These are phyloP conservation scores for Lissonota sp. DNA, from an alignment of 2,888 invertebrate genomes.

Conservation along the genomic window DNA sequence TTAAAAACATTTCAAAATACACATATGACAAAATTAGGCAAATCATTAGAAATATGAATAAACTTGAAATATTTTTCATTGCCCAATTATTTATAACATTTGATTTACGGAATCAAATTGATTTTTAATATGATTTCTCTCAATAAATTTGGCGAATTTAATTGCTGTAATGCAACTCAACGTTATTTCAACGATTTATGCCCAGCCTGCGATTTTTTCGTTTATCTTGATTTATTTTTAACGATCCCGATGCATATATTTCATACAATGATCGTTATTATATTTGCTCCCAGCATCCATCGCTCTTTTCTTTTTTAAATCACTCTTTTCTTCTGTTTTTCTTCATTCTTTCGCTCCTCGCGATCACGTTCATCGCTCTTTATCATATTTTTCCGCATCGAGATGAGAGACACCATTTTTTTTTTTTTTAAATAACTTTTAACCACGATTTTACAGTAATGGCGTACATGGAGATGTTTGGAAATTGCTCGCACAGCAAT, in stretches of 20 bases:
- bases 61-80: too few species aligned
- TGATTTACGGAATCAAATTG: too few species aligned
- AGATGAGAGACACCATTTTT: not conserved
- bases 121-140: too few species aligned
- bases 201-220: not conserved
- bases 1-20: too few species aligned
- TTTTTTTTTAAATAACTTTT: conserved; percentile 40
- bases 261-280: conserved; percentile 50
- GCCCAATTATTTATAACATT: too few species aligned
- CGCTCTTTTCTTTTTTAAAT: conserved; percentile 43
- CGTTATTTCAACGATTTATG: not conserved
- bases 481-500: conserved; percentile 93
- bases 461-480: conserved; percentile 98
- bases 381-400: conserved; percentile 2
- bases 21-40: too few species aligned
- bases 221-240: conserved; percentile 28
- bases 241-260: conserved; percentile 14
- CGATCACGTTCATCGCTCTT: conserved; percentile 3
- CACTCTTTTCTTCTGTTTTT: conserved; percentile 16
- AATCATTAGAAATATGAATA: too few species aligned
- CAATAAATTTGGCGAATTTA: not conserved
- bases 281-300: conserved; percentile 58
- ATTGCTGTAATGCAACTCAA: not conserved
- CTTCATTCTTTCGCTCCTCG: conserved; percentile 1
- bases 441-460: conserved; percentile 87